These are phyloP conservation scores for Clusia tigrina DNA, from an alignment of 2,888 invertebrate genomes.

Conservation along the genomic window DNA sequence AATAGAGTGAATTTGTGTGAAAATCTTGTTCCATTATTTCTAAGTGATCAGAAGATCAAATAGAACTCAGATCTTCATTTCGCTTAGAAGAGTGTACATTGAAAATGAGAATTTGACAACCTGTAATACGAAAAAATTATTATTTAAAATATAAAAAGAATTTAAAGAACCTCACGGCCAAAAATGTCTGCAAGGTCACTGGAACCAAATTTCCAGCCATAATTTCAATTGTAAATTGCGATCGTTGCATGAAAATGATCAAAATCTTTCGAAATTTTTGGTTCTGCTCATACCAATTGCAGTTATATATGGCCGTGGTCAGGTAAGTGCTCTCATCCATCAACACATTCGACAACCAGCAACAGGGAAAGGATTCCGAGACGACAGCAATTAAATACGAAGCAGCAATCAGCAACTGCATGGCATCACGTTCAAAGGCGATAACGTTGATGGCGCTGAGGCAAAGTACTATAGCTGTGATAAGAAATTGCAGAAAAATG, in stretches of 20 bases:
- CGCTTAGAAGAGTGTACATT: conserved; percentile 37
- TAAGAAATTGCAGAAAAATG: conserved; percentile 39
- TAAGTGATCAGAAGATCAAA: no score
- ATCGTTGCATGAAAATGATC: conserved; percentile 49
- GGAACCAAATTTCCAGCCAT: conserved; percentile 45
- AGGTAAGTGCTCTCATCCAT: conserved; percentile 37
- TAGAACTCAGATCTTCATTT: conserved; percentile 26
- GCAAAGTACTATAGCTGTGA: conserved; percentile 38
- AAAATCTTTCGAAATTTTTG: conserved; percentile 40
- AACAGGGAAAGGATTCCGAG: conserved; percentile 41
- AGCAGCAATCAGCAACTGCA: conserved; percentile 25
- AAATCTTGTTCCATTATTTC: no score
- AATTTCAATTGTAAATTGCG: conserved; percentile 37
- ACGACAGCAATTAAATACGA: conserved; percentile 35
- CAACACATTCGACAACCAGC: conserved; percentile 40
- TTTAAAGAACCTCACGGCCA: conserved; percentile 31
- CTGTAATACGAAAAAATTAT: conserved; percentile 18
- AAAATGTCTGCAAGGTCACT: conserved; percentile 43
- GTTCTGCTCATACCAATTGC: conserved; percentile 46
- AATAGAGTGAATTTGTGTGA: no score
- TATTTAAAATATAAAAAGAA: not conserved
- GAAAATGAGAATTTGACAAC: conserved; percentile 41
- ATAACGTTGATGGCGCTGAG: conserved; percentile 38
- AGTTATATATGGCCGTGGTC: conserved; percentile 42
- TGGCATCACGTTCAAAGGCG: conserved; percentile 27